Percentiles rank a stretch among this genome's conserved stretches.
phyloP scores from a whole-genome alignment of 2,797 vertebrate species.

The Propithecus perrieri region DNA sequence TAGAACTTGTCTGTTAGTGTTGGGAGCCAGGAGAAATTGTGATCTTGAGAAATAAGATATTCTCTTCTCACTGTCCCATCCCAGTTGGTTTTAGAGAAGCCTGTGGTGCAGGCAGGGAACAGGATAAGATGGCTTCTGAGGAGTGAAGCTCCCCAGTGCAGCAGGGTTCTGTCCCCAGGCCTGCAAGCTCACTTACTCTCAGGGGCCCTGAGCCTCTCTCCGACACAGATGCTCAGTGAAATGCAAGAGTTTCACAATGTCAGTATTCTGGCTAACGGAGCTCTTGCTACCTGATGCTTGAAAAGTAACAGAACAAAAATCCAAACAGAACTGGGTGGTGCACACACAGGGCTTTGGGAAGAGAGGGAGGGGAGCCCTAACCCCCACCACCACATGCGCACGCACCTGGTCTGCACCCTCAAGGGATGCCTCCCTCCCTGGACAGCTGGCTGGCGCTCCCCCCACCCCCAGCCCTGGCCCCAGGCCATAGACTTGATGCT shows the following conservation, averaged over 20 bases:
- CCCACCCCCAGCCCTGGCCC: conserved; percentile 42
- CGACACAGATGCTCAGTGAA: background rate
- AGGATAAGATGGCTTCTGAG: background rate
- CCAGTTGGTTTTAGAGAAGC: background rate
- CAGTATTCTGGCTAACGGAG: conserved; percentile 5
- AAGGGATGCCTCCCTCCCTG: conserved; percentile 37
- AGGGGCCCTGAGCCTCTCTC: background rate
- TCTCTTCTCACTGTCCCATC: background rate
- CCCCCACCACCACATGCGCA: background rate
- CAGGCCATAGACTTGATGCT: conserved; percentile 57
- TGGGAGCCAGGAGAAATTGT: background rate
- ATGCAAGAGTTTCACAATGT: background rate
- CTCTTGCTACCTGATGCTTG: background rate
- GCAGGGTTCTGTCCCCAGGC: background rate
- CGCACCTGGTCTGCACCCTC: conserved; percentile 48
- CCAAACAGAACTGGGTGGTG: background rate
- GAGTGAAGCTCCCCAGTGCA: background rate
- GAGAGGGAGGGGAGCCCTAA: background rate
- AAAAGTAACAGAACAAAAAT: conserved; percentile 25
- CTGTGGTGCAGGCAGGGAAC: background rate
- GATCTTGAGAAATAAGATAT: background rate
- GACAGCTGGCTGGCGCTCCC: conserved; percentile 66
- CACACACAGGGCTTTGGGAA: background rate
- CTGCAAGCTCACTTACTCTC: background rate
- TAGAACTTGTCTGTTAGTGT: background rate